Base-by-base conservation (phyloP, 2,113 vertebrate species). In the Cepphus grylle region DNA sequence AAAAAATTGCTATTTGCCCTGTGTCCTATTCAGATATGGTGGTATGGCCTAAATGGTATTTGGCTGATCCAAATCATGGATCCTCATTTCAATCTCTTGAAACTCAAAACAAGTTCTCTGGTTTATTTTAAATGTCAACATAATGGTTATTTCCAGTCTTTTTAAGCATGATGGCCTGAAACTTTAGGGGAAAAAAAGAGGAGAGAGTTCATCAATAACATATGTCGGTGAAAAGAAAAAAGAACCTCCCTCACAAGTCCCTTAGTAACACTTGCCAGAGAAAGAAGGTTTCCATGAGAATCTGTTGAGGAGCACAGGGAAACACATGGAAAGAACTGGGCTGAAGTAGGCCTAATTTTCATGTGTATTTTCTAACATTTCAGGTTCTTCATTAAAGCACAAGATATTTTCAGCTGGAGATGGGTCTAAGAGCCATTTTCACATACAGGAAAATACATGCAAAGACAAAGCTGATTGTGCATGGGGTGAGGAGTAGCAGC, bases 171-270 rank as follows among this genome's bases (percentile, higher is more conserved):
- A 38, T 58, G 17, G 20, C 18, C 56, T 29, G 4, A 79, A 94
- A 79, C 3, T 32, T 62, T 17, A 11, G 3, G 7, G 7, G 0
- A 2, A 32, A 22, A 21, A 18, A 56, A 52, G 15, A 58, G 4
- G 23, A 42, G 36, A 61, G 34, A 43, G 30, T 34, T 88, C 61
- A 50, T 69, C 43, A 62, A 42, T 58, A 3, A 81, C 18, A 83
- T 25, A 15, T 56, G 5, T 8, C 70, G 45, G 8, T 40, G 7
- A 78, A 92, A 88, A 90, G 45, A 78, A 18, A 83, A 8, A 86
- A 81, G 19, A 62, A 42, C 15, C 18, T 72, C 22, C 29, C 52
- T 34, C 6, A 13, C 26, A 92, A 67, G 52, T 23, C 9, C 8
- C 27, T 42, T n/a, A 36, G 10, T 38, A 88, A 86, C 30, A 59